Evolutionary conservation across 2,113 vertebrate species (phyloP).

Genomic region (Cyanoderma ruficeps): DNA sequence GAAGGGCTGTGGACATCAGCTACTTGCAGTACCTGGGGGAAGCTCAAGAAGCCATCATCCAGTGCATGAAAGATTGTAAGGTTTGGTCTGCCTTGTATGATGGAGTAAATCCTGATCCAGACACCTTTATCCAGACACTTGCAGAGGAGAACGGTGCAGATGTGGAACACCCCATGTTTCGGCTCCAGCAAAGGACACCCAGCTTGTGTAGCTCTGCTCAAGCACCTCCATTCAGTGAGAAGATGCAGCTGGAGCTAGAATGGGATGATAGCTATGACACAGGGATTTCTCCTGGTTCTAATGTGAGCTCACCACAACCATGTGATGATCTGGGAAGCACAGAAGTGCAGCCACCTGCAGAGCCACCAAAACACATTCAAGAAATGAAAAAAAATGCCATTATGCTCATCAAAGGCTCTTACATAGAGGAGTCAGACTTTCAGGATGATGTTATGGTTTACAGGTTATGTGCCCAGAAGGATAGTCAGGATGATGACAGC

Average conservation of each 20-base stretch:
- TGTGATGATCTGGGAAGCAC: constrained; percentile 14
- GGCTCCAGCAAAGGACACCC: constrained; percentile 13
- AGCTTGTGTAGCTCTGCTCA: neutral
- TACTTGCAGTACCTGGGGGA: constrained; percentile 95
- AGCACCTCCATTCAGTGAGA: constrained; percentile 51
- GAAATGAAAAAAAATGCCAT: constrained; percentile 91
- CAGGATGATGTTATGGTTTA: constrained; percentile 96
- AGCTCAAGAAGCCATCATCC: constrained; percentile 83
- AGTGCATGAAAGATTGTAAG: constrained; percentile 84
- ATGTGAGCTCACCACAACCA: constrained; percentile 31
- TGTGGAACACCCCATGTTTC: constrained; percentile 15
- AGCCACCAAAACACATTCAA: constrained; percentile 90
- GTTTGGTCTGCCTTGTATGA: constrained; percentile 95
- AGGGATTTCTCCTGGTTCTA: constrained; percentile 75
- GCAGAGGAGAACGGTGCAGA: constrained; percentile 70
- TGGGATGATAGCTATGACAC: constrained; percentile 97
- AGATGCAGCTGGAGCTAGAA: constrained; percentile 85
- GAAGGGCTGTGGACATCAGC: constrained; percentile 88
- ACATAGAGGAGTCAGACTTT: constrained; percentile 94
- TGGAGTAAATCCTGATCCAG: constrained; percentile 85
- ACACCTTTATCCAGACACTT: constrained; percentile 77
- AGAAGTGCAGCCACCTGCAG: constrained; percentile 37
- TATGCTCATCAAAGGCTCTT: constrained; percentile 89
- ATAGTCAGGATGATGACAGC: constrained; percentile 65
- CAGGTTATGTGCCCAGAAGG: constrained; percentile 89